Evolutionary conservation across 2,797 vertebrate species (phyloP), one percentile per base, ranked within the genome.

Genomic region (Mus caroli): DNA sequence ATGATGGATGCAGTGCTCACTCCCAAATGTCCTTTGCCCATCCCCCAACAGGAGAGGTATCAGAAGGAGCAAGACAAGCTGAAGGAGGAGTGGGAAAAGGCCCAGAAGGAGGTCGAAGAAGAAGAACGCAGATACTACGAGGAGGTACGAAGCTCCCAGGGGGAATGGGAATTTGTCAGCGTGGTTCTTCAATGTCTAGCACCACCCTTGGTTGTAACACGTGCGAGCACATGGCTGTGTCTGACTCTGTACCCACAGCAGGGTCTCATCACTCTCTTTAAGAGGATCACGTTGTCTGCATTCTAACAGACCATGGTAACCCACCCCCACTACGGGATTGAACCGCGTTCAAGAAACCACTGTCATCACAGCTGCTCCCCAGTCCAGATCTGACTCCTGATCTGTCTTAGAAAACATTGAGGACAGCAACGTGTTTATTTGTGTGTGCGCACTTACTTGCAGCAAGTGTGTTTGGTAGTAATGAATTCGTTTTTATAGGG

Each of bases 41-140:
- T 97, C 69, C 54, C n/a, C 0, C 92, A 6, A 89, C 98, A 99
- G 99, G 99, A 99, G 97, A 99, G 99, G 97, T 99, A 99, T 98
- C 99, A 98, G 96, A 99, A 98, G 62, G 99, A 99, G 97, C 99
- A 99, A 98, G 99, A 99, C 98, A 99, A 99, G 98, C 98, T 99
- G 97, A 99, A 99, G 98, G 99, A 99, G 97, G 99, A 99, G 97
- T 99, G 99, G 99, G 99, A 99, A 98, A 99, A 98, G 76, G 99
- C 99, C 5, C 99, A 99, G 97, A 99, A 98, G 97, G 99, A 99
- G 97, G 99, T 99, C 96, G 99, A 99, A 87, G 99, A 99, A 96
- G 99, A 99, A 97, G 99, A 99, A 76, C 99, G 99, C 96, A 99
- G 99, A 98, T 99, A 99, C 98, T 99, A 99, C 0, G 99, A 99